Evolutionary conservation across 1,140 invertebrate genomes (phyloP).

Genomic region (Coelopa frigida): DNA sequence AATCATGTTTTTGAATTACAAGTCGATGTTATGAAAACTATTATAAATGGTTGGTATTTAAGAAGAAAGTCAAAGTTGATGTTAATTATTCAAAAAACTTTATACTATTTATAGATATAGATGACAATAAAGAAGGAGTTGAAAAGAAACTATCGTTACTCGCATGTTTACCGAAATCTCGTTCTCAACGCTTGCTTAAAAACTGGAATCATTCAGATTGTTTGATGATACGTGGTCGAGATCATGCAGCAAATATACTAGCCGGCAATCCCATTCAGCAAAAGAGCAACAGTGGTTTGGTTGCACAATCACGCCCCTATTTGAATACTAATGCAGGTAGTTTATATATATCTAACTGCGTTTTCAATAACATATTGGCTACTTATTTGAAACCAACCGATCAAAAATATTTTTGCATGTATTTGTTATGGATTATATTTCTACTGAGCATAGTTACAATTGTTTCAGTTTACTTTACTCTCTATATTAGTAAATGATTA

Average conservation of each 20-base stretch:
- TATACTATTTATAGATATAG: slow-evolving; percentile 52
- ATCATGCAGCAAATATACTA: slow-evolving; percentile 70
- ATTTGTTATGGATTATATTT: no score
- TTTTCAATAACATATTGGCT: no score
- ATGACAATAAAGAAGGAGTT: slow-evolving; percentile 57
- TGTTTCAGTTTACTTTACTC: no score
- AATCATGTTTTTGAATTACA: slow-evolving; percentile 75
- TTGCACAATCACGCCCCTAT: slow-evolving; percentile 20
- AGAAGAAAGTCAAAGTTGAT: no score
- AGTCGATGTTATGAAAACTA: slow-evolving; percentile 77
- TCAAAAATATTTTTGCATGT: no score
- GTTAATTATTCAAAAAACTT: no score
- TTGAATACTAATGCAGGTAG: slow-evolving; percentile 19
- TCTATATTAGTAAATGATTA: no score
- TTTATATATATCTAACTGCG: background rate
- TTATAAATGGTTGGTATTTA: slow-evolving; percentile 76
- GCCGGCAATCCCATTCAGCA: slow-evolving; percentile 49
- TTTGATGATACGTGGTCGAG: slow-evolving; percentile 65
- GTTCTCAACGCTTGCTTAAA: slow-evolving; percentile 67
- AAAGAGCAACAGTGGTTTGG: slow-evolving; percentile 16
- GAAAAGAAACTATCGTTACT: slow-evolving; percentile 65
- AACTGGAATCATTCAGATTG: slow-evolving; percentile 72
- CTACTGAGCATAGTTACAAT: no score
- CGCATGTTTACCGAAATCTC: slow-evolving; percentile 62
- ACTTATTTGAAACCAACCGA: no score